Conservation (phyloP, 1,140 invertebrate genomes). For the Chymomyza costata region DNA sequence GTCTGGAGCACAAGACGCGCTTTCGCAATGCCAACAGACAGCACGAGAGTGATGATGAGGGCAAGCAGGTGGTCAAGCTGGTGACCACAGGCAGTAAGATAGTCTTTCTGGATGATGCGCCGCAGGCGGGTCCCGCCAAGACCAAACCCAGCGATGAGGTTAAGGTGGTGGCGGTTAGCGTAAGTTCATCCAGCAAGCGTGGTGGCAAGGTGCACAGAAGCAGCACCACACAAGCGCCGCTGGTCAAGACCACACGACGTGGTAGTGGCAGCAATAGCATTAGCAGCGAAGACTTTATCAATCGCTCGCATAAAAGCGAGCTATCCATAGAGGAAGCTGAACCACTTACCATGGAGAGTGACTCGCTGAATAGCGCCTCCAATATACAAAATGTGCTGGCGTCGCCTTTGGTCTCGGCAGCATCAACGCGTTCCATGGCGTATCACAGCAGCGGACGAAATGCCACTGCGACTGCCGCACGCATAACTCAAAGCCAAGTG, state of each 20-base stretch:
- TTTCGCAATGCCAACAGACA: constrained; percentile 43
- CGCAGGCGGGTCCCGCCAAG: constrained; percentile 8
- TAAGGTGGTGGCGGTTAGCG: constrained; percentile 66
- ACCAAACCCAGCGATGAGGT: constrained; percentile 52
- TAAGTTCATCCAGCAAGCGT: constrained; percentile 64
- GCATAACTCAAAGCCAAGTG: constrained; percentile 38
- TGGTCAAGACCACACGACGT: neutral
- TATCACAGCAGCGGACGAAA: constrained; percentile 33
- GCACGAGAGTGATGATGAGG: constrained; percentile 22
- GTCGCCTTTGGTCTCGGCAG: constrained; percentile 41
- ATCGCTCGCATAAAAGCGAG: constrained; percentile 70
- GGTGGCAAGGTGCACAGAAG: constrained; percentile 20
- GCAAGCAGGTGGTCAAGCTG: constrained; percentile 50
- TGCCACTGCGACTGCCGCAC: constrained; percentile 15
- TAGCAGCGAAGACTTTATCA: constrained; percentile 54
- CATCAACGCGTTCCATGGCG: constrained; percentile 33
- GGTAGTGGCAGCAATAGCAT: constrained; percentile 18
- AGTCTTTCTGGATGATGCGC: constrained; percentile 65
- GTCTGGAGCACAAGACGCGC: constrained; percentile 49
- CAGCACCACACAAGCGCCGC: constrained; percentile 18
- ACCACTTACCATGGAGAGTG: constrained; percentile 36
- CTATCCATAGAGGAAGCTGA: constrained; percentile 69
- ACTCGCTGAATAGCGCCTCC: constrained; percentile 67
- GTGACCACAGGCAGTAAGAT: constrained; percentile 71
- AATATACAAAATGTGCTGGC: constrained; percentile 67